phyloP scores from a whole-genome alignment of 2,113 vertebrate genomes.

The Neotragus moschatus region DNA sequence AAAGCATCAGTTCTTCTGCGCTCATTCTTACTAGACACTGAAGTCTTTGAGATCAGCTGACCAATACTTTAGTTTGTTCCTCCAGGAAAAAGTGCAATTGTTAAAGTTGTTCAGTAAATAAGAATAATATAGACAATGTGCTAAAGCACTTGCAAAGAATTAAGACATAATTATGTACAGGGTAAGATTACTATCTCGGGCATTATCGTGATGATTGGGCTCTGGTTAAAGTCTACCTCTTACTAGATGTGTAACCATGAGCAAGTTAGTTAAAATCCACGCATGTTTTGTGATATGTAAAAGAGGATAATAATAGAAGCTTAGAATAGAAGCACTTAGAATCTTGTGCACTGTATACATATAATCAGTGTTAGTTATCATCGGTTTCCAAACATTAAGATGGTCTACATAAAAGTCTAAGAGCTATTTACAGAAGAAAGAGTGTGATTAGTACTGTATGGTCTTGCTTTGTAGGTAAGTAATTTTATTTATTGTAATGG shows the following conservation, averaged over 20 bases:
- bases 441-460: background rate
- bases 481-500: background rate
- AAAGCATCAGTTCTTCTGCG: background rate
- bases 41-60: background rate
- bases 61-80: background rate
- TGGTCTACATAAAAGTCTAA: background rate
- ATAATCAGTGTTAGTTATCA: background rate
- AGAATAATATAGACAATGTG: background rate
- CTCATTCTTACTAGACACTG: background rate
- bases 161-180: background rate
- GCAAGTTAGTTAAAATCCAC: background rate
- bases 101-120: background rate
- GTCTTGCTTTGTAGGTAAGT: background rate
- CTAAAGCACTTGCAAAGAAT: background rate
- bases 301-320: background rate
- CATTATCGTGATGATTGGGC: background rate
- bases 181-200: background rate
- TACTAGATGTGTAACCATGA: background rate
- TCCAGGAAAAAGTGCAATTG: background rate
- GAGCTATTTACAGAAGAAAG: background rate
- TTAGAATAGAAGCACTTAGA: background rate
- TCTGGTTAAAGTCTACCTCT: background rate
- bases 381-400: background rate
- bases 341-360: rapidly evolving
- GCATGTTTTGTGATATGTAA: background rate